phyloP scores from a whole-genome alignment of 2,113 vertebrate genomes.

The Leucoraja erinaceus region DNA sequence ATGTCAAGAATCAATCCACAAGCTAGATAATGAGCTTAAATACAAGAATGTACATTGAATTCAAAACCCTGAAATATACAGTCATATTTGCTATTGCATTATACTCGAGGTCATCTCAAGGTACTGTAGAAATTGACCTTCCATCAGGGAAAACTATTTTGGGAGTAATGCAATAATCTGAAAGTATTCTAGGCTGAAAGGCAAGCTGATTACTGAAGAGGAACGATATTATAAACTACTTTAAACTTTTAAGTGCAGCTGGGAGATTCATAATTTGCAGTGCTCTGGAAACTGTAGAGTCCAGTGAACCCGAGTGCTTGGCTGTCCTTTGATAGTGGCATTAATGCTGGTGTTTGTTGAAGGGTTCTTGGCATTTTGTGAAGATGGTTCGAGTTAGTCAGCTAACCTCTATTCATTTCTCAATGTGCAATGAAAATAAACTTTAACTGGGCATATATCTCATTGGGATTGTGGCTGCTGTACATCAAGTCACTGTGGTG shows the following conservation, averaged over 20 bases:
- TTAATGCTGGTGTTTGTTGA: background rate
- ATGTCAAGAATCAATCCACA: background rate
- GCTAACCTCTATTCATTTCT: background rate
- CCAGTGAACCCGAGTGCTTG: background rate
- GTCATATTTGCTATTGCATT: background rate
- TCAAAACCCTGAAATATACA: background rate
- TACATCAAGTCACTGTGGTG: background rate
- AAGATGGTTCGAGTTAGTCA: background rate
- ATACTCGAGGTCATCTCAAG: no score
- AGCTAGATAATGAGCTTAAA: background rate
- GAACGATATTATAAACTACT: background rate
- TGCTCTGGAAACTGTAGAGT: background rate
- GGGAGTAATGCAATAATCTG: background rate
- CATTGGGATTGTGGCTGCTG: background rate
- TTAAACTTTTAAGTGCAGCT: background rate
- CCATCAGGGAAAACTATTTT: background rate
- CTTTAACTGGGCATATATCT: background rate
- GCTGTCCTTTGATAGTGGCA: background rate
- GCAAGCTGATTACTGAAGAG: background rate
- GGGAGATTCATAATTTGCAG: background rate
- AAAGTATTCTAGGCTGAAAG: background rate
- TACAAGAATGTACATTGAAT: background rate
- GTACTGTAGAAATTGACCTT: background rate
- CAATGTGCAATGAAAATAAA: background rate
- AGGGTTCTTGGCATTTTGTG: background rate